These are phyloP conservation scores for Dromaius novaehollandiae DNA, from an alignment of 2,113 vertebrate species.

Conservation along the genomic window DNA sequence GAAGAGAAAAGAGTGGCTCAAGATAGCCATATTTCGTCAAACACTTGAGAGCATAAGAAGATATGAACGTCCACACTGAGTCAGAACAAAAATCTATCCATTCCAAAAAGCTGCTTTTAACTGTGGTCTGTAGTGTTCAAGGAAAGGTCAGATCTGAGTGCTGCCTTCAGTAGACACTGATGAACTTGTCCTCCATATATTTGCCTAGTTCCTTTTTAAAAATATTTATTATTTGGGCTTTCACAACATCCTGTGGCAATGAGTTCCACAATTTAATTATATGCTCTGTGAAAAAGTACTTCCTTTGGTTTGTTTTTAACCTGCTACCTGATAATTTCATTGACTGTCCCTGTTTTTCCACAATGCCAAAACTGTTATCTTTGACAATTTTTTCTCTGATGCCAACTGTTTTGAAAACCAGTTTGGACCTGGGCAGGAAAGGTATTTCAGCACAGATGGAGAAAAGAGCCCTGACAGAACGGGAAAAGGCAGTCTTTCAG, in stretches of 20 bases:
- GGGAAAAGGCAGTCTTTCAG: not conserved
- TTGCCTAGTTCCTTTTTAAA: not conserved
- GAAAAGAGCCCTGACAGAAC: not conserved
- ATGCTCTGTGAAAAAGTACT: not conserved
- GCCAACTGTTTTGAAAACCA: not conserved
- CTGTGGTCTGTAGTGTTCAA: fast-evolving
- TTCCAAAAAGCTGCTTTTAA: not conserved
- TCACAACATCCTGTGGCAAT: not conserved
- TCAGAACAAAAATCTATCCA: not conserved
- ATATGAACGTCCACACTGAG: not conserved
- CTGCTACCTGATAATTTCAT: not conserved
- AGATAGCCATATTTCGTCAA: not conserved
- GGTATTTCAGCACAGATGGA: not conserved
- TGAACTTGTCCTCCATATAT: not conserved
- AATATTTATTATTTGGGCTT: not conserved
- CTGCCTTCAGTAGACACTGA: fast-evolving
- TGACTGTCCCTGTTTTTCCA: not conserved
- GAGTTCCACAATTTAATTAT: not conserved
- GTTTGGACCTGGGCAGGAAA: not conserved
- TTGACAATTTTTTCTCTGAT: not conserved
- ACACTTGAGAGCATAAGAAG: not conserved
- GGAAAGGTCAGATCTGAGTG: not conserved
- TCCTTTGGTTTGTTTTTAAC: not conserved
- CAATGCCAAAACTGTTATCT: not conserved
- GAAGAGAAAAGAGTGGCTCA: not conserved